A percentile compares a stretch with the other conserved stretches of the same genome.
Conservation (phyloP, 2,888 invertebrate genomes). For the Scrobipalpa atriplicella region DNA sequence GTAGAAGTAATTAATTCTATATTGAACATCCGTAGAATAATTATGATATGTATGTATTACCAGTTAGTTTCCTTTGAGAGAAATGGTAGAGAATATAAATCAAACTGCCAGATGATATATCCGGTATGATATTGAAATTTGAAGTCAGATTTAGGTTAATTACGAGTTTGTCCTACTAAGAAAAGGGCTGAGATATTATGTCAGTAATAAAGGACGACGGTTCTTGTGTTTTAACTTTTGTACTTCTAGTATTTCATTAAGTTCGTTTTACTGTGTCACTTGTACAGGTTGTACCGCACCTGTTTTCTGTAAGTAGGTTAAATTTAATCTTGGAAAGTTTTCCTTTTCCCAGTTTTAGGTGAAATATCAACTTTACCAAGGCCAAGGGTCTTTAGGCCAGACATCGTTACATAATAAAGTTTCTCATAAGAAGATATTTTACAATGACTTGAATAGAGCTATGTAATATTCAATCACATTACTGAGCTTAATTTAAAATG, state of each 20-base stretch:
- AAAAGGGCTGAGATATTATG: background rate
- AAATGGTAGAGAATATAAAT: background rate
- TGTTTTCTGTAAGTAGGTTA: conserved; percentile 5
- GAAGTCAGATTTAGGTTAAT: conserved; percentile 5
- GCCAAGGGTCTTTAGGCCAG: background rate
- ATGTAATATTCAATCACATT: no score
- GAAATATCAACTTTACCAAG: conserved; percentile 2
- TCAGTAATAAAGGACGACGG: background rate
- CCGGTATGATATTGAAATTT: background rate
- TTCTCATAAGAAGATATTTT: background rate
- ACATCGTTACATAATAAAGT: background rate
- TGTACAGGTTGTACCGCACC: background rate
- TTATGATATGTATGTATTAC: conserved; percentile 2
- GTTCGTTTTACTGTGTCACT: background rate
- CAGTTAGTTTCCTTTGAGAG: background rate
- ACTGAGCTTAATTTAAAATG: no score
- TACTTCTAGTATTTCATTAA: background rate
- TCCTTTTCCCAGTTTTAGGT: background rate
- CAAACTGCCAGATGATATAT: conserved; percentile 3
- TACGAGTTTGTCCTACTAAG: conserved; percentile 12
- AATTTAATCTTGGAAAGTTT: background rate
- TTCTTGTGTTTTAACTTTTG: no score
- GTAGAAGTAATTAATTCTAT: background rate
- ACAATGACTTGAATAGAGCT: no score
- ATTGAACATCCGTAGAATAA: background rate